A percentile compares a stretch with the other conserved stretches of the same genome.
Conservation (phyloP, 2,113 vertebrate genomes). For the Rhizomys pruinosus region DNA sequence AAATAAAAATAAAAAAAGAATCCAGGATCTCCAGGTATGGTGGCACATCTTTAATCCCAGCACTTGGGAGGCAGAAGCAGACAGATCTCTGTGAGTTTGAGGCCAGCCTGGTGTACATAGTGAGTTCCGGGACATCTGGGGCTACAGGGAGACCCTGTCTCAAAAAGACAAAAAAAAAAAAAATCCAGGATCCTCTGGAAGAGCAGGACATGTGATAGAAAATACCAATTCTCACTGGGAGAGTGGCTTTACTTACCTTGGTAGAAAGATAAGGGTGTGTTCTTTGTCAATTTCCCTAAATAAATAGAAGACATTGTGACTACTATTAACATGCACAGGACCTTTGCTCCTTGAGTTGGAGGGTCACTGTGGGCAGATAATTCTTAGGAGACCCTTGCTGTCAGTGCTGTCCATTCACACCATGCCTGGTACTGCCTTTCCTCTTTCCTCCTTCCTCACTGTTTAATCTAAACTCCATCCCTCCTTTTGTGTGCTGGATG, state of each 20-base stretch:
- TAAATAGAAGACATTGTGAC: constrained; percentile 77
- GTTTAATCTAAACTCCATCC: background rate
- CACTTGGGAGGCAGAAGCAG: no score
- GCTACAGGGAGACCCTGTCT: no score
- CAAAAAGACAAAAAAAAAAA: no score
- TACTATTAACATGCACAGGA: constrained; percentile 1
- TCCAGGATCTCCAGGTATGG: no score
- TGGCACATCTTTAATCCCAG: no score
- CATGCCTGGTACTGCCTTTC: background rate
- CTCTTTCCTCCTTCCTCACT: background rate
- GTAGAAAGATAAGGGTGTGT: constrained; percentile 30
- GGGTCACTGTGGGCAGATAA: background rate
- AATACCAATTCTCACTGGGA: background rate
- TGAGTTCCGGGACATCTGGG: no score
- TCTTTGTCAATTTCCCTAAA: constrained; percentile 72
- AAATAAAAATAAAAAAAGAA: no score
- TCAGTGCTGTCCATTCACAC: background rate
- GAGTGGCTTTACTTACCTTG: constrained; percentile 70
- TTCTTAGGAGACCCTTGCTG: background rate
- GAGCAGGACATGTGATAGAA: background rate
- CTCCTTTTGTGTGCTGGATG: background rate
- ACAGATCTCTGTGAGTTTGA: no score
- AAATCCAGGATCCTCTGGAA: background rate
- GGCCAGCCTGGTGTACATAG: no score
- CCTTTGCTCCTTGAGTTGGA: constrained; percentile 15